Evolutionary conservation across 2,888 invertebrate genomes (phyloP), one percentile per base, ranked within the genome.

Genomic region (Baronia brevicornis): DNA sequence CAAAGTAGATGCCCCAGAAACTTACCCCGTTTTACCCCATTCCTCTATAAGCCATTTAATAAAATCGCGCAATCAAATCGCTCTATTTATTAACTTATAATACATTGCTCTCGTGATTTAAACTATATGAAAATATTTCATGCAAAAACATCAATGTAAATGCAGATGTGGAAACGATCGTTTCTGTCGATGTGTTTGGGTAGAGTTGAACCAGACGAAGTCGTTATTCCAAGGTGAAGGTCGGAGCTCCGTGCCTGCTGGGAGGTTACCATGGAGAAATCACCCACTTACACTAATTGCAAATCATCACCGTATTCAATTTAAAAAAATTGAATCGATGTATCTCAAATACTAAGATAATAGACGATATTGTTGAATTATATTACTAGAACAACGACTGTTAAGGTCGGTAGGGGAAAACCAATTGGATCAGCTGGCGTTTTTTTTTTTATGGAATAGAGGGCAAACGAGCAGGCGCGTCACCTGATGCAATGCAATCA

Each of bases 161-260:
- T 6, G 6, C 17, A 15, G 20, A n/a, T 29, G 25, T 10, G 20
- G 3, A 5, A 9, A 33, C 2, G 30, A 21, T 46, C 21, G 28
- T 42, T 21, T 26, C 7, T 40, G 29, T 63, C 45, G 20, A 41
- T 60, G 21, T 59, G 51, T 34, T 54, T 36, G 37, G 49, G 46
- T 44, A 48, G 46, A 36, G 44, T 44, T 33, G 15, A 37, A 34
- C 39, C 62, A 71, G 70, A 66, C 67, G 55, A 41, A 43, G 48
- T 50, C 48, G 60, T 64, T 60, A 58, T 36, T 44, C 46, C 60
- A 68, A 69, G 73, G 69, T 71, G 70, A 77, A 75, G 72, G 71
- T 58, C 54, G 48, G 2, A 25, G 17, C 26, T 6, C 11, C 9
- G 17, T 36, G 37, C 44, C 46, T 42, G 45, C 48, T 46, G 56